phyloP scores from a whole-genome alignment of 2,888 invertebrate genomes.

The Andrena minutula region DNA sequence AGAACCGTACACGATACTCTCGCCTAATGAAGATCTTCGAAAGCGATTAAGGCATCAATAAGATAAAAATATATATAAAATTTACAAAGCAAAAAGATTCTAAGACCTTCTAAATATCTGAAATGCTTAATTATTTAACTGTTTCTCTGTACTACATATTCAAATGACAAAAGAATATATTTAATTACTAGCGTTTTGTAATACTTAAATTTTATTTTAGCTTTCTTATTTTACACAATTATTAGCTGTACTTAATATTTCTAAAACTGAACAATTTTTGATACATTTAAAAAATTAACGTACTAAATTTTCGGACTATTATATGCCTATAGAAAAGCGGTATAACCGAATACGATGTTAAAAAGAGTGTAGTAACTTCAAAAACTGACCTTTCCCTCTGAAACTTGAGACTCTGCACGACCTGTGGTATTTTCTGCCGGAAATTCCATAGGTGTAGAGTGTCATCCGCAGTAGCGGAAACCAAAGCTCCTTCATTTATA shows the following conservation, averaged over 20 bases:
- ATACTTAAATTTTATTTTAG: not conserved
- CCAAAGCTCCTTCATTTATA: constrained; percentile 98
- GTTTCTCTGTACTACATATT: not conserved
- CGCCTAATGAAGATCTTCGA: constrained; percentile 1
- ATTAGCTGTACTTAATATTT: no score
- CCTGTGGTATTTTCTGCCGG: constrained; percentile 96
- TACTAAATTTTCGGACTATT: no score
- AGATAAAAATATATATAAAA: not conserved
- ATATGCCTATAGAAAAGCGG: no score
- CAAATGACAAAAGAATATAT: no score
- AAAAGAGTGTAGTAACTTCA: not conserved
- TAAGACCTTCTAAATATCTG: no score
- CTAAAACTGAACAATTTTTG: no score
- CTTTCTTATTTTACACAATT: no score
- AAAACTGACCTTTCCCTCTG: constrained; percentile 94
- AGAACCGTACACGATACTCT: no score
- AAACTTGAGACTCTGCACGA: constrained; percentile 98
- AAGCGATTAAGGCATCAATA: not conserved
- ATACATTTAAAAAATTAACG: no score
- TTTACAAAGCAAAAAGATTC: not conserved
- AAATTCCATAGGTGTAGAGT: constrained; percentile 99
- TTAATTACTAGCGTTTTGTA: not conserved
- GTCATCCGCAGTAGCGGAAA: constrained; percentile 98
- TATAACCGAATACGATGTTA: not conserved
- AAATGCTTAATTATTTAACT: not conserved